These are phyloP conservation scores for Crax fasciolata DNA, from an alignment of 2,797 vertebrate genomes.

Conservation along the genomic window DNA sequence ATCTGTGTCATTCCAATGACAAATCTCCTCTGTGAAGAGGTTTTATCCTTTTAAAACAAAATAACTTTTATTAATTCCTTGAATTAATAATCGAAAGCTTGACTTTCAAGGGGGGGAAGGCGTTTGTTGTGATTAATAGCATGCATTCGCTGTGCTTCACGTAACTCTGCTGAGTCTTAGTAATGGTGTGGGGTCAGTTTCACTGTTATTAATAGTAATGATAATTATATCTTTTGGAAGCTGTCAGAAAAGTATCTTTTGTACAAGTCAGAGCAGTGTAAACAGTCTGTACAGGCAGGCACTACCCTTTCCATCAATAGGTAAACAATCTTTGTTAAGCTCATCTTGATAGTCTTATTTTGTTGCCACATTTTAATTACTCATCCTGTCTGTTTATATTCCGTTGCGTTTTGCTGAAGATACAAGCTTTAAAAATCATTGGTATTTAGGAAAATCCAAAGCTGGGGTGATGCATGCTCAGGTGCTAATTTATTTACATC, in stretches of 20 bases:
- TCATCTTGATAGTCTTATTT: conserved; percentile 77
- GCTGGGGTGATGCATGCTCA: conserved; percentile 87
- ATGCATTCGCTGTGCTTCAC: neutral
- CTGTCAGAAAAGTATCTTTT: conserved; percentile 61
- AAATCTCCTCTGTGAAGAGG: neutral
- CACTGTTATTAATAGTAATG: conserved; percentile 30
- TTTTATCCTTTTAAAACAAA: conserved; percentile 47
- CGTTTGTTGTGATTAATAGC: conserved; percentile 26
- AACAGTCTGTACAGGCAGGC: conserved; percentile 49
- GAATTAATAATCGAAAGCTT: conserved; percentile 32
- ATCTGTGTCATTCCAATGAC: neutral
- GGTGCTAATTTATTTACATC: conserved; percentile 98
- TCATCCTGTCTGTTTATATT: conserved; percentile 78
- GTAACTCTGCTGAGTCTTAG: conserved; percentile 40
- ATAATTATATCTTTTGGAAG: conserved; percentile 60
- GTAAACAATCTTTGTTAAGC: conserved; percentile 74
- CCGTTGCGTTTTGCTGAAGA: conserved; percentile 76
- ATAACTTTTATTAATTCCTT: conserved; percentile 39
- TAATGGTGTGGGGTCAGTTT: conserved; percentile 56
- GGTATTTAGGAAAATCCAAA: conserved; percentile 83
- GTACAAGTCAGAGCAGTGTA: conserved; percentile 45
- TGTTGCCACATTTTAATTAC: conserved; percentile 82
- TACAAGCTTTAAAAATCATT: conserved; percentile 79
- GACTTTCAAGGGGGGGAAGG: neutral
- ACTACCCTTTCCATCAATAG: conserved; percentile 52